phyloP scores from a whole-genome alignment of 2,113 vertebrate species.

The Entelurus aequoreus region DNA sequence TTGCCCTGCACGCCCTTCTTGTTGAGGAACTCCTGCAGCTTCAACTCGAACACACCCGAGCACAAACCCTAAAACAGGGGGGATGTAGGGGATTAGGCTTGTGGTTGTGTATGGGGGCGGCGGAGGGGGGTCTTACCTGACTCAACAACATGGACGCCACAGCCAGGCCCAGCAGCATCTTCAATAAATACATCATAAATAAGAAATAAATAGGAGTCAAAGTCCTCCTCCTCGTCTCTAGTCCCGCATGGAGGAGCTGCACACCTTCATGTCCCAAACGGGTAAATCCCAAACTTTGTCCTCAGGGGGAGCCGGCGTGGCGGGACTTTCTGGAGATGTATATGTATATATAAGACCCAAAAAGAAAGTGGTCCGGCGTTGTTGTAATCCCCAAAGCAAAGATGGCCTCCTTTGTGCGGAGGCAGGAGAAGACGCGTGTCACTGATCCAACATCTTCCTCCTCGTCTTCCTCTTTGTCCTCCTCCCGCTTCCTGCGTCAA shows the following conservation, averaged over 20 bases:
- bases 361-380: slow-evolving; percentile 39
- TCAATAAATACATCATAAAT: slow-evolving; percentile 71
- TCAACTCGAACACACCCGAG: slow-evolving; percentile 95
- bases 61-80: slow-evolving; percentile 72
- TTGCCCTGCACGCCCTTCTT: slow-evolving; percentile 89
- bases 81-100: background rate
- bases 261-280: slow-evolving; percentile 52
- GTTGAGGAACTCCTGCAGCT: slow-evolving; percentile 95
- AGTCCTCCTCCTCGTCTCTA: slow-evolving; percentile 58
- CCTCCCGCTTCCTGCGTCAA: slow-evolving; percentile 60
- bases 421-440: slow-evolving; percentile 50
- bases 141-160: slow-evolving; percentile 77
- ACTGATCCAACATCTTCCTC: slow-evolving; percentile 63
- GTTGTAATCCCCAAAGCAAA: slow-evolving; percentile 57
- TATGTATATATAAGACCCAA: background rate
- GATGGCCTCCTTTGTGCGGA: slow-evolving; percentile 15
- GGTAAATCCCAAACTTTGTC: slow-evolving; percentile 40
- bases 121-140: slow-evolving; percentile 75
- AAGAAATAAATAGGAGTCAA: slow-evolving; percentile 60
- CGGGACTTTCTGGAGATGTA: background rate
- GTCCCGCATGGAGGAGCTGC: slow-evolving; percentile 55
- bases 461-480: slow-evolving; percentile 64
- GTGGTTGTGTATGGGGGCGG: background rate
- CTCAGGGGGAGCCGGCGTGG: slow-evolving; percentile 1
- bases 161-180: slow-evolving; percentile 80